These are phyloP conservation scores for Ichneumon xanthorius DNA, from an alignment of 2,888 invertebrate species.

Conservation along the genomic window DNA sequence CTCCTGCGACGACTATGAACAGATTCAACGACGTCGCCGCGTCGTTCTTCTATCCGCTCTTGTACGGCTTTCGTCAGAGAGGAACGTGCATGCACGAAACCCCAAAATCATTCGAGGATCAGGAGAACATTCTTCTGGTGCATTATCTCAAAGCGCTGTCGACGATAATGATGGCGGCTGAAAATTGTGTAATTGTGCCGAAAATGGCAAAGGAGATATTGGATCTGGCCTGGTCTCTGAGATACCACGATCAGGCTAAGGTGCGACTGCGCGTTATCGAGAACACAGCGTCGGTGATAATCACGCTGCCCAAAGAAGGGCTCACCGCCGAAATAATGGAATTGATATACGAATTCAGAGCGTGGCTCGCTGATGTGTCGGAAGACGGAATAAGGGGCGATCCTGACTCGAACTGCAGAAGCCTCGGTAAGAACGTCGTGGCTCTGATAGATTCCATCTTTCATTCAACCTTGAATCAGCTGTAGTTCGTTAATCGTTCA, in stretches of 20 bases:
- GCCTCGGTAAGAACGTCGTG: constrained; percentile 88
- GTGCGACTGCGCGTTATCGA: constrained; percentile 89
- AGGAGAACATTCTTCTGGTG: constrained; percentile 89
- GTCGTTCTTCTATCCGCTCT: constrained; percentile 93
- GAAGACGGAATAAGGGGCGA: constrained; percentile 88
- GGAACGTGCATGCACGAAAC: constrained; percentile 86
- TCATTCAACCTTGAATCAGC: constrained; percentile 47
- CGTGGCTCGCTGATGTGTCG: constrained; percentile 89
- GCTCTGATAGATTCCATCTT: constrained; percentile 85
- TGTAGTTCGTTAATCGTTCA: background rate
- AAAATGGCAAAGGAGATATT: constrained; percentile 90
- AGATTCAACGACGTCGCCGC: constrained; percentile 91
- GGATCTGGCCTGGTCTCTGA: constrained; percentile 88
- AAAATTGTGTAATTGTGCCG: constrained; percentile 88
- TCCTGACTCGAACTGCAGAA: constrained; percentile 88
- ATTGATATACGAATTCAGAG: constrained; percentile 88
- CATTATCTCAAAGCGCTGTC: constrained; percentile 90
- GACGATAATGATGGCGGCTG: constrained; percentile 88
- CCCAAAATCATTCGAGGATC: constrained; percentile 86
- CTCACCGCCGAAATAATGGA: constrained; percentile 88
- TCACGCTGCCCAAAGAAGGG: constrained; percentile 87
- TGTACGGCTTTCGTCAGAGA: constrained; percentile 89
- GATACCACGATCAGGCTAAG: constrained; percentile 89
- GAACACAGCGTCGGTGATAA: constrained; percentile 88
- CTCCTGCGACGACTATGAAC: constrained; percentile 87